A percentile compares a stretch with the other conserved stretches of the same genome.
Evolutionary conservation across 2,888 invertebrate species (phyloP).

Genomic region (Idaea dimidiata): DNA sequence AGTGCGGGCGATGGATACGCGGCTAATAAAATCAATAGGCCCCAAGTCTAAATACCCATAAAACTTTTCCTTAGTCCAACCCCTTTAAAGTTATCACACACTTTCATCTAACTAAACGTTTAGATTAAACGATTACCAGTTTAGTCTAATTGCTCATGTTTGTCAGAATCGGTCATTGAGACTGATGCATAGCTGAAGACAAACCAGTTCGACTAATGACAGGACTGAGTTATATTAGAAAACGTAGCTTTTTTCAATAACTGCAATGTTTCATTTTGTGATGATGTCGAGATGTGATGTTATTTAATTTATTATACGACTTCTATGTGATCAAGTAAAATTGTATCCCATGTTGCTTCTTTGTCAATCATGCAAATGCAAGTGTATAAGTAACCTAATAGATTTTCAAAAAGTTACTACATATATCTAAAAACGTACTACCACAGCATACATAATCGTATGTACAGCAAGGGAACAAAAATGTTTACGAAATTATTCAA

Average conservation of each 20-base stretch:
- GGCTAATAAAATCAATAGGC: no score
- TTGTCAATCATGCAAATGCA: no score
- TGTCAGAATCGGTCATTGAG: constrained; percentile 60
- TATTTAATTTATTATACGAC: neutral
- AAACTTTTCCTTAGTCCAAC: constrained; percentile 26
- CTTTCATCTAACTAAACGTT: constrained; percentile 75
- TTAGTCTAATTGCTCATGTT: constrained; percentile 73
- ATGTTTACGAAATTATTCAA: no score
- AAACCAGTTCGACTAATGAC: constrained; percentile 29
- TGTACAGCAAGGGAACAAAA: no score
- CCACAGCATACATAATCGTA: no score
- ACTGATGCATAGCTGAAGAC: constrained; percentile 60
- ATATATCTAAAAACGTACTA: no score
- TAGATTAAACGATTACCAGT: constrained; percentile 74
- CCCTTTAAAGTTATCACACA: constrained; percentile 55
- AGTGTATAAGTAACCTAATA: no score
- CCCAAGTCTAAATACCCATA: neutral
- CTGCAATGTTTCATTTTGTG: neutral
- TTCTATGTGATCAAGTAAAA: no score
- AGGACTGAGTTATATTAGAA: neutral
- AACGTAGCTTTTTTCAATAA: neutral
- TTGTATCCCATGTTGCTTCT: no score
- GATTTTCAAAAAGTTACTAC: no score
- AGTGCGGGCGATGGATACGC: no score
- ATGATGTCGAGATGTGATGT: neutral